Conservation (phyloP, 1,140 invertebrate species). For the Plectrocnemia conspersa region DNA sequence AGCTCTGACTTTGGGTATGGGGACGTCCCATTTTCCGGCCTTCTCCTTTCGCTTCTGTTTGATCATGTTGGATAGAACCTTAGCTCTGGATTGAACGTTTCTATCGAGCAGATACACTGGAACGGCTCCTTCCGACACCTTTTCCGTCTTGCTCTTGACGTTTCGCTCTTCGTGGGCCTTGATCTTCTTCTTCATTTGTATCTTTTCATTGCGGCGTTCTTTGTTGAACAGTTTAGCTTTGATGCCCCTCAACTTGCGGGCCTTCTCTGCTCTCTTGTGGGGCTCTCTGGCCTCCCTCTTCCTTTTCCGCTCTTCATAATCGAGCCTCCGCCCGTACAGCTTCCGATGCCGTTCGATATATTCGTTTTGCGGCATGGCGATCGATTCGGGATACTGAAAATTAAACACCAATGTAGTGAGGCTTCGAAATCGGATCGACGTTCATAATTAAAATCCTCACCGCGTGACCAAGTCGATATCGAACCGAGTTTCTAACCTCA, state of each 20-base stretch:
- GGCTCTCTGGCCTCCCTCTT: slow-evolving; percentile 92
- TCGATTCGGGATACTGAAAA: slow-evolving; percentile 50
- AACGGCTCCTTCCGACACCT: slow-evolving; percentile 82
- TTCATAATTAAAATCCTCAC: neutral
- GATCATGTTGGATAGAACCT: slow-evolving; percentile 98
- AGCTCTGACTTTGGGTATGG: slow-evolving; percentile 95
- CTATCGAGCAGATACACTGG: slow-evolving; percentile 96
- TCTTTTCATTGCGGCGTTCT: slow-evolving; percentile 94
- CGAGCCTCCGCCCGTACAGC: slow-evolving; percentile 89
- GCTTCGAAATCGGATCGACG: slow-evolving; percentile 16
- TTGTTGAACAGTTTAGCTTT: slow-evolving; percentile 99
- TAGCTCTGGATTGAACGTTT: slow-evolving; percentile 89
- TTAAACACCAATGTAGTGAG: slow-evolving; percentile 41
- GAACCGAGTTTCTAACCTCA: neutral
- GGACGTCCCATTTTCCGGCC: slow-evolving; percentile 99
- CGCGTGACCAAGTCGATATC: neutral
- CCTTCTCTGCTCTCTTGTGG: slow-evolving; percentile 84
- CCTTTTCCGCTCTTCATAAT: slow-evolving; percentile 95
- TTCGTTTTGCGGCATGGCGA: slow-evolving; percentile 98
- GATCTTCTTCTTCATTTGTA: slow-evolving; percentile 98
- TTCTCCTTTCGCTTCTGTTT: slow-evolving; percentile 99
- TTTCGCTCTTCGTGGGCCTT: slow-evolving; percentile 87
- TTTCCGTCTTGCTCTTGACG: slow-evolving; percentile 80
- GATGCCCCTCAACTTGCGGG: slow-evolving; percentile 87
- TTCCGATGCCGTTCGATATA: slow-evolving; percentile 98